Base-by-base conservation (phyloP, 2,113 vertebrate species). In the Corythornis cristatus region DNA sequence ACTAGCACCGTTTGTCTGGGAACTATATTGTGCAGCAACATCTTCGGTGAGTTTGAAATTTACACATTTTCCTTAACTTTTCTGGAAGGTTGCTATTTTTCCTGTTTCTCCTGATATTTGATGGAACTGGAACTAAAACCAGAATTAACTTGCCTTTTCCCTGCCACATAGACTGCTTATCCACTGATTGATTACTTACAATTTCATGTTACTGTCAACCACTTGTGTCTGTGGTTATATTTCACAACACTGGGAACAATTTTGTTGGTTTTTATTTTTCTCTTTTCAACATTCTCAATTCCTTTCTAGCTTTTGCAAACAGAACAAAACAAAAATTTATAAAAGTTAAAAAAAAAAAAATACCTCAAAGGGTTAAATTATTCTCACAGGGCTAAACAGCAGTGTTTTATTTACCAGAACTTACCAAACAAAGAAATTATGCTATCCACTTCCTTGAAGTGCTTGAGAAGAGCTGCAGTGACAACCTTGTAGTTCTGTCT, bases 401-500 rank as follows among this genome's bases (percentile, higher is more conserved):
- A 13, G 20, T 12, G 46, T 68, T 78, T 96, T 93, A 42, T 91
- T 88, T 78, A 78, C 72, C 45, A 92, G 74, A 78, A 75, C 96
- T 83, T 51, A 51, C 50, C 78, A 89, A 76, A 68, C 11, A 74
- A 96, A 97, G 73, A 43, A 45, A 33, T 29, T 28, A 57, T 72
- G 33, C n/a, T 78, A 86, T 25, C 21, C n/a, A 28, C 6, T 35
- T 75, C 60, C 77, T 90, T 1, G 0, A 7, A 56, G 31, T 29
- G 28, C 61, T 66, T 26, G 68, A 67, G 21, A 54, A 56, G 11
- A 79, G 37, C 16, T 56, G 40, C 33, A 58, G 61, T 5, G 8
- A 46, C 74, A 95, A 68, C 68, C 80, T 71, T 35, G 57, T 66
- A 67, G n/a, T 82, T 93, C 58, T 74, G 77, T 85, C 87, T 70